Base-by-base conservation (phyloP, 2,888 invertebrate genomes). In the Adelognathus sp. region DNA sequence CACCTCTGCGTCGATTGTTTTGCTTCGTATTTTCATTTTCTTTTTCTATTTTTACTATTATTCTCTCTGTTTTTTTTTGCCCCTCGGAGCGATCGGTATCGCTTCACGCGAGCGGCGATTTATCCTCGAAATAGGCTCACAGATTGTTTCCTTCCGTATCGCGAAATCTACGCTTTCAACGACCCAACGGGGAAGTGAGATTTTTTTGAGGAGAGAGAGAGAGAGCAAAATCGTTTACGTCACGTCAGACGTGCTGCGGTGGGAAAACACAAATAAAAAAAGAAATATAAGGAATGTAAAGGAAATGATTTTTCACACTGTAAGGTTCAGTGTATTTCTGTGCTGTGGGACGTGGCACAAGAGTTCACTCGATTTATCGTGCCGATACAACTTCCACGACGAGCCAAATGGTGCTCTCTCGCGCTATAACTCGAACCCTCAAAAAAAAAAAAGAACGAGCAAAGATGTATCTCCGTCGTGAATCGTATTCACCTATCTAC, bases 41-140 rank as follows among this genome's bases (percentile, higher is more conserved):
- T 29, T 24, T 11, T 11, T 67, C 11, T 67, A 54, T 54, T 16
- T 29, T 24, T 18, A 44, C 0, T 27, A 52, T 27, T 39, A 33
- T 58, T 70, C 14, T 24, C 3, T 11, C 58, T 56, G 46, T 7
- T 46, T 24, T n/a, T 36, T 61, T 27, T 61, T 29, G 9, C 44
- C 44, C 44, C 14, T 27, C 16, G 11, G n/a, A 21, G 9, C 27
- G 61, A 61, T 61, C 61, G 11, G 61, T 61, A 61, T 61, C 61
- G 44, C 27, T 27, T 29, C 21, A 14, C 27, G 41, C 41, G 3
- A 44, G 21, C 27, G 2, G 39, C 9, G 14, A 21, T 60, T 60
- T 29, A 14, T 27, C 16, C 14, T 44, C 14, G 21, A 63, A 31
- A 46, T 29, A 16, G 16, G 16, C n/a, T 24, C 14, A 39, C 24